phyloP scores from a whole-genome alignment of 2,797 vertebrate species.

The Ispidina picta region DNA sequence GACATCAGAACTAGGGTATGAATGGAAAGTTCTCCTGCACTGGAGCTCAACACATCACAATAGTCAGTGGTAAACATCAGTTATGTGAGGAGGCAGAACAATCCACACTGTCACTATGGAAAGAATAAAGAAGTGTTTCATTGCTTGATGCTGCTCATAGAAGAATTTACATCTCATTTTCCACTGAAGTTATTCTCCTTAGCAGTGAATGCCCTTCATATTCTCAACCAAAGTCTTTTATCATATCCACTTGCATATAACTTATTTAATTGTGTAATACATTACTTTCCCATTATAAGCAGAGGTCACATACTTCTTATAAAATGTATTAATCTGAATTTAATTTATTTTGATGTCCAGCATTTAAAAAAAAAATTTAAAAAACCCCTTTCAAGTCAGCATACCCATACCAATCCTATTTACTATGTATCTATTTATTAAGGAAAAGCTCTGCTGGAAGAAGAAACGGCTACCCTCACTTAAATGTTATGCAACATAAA shows the following conservation, averaged over 20 bases:
- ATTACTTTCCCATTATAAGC: constrained; percentile 19
- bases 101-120: not conserved
- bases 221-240: not conserved
- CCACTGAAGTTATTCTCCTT: not conserved
- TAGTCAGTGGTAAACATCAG: not conserved
- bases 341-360: constrained; percentile 14
- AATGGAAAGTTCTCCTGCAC: not conserved
- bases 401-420: not conserved
- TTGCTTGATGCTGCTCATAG: not conserved
- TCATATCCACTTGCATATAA: not conserved
- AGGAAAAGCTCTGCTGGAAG: not conserved
- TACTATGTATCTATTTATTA: not conserved
- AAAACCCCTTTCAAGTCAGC: not conserved
- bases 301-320: constrained; percentile 14
- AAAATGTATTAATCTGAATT: constrained; percentile 9
- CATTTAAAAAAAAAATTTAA: not conserved
- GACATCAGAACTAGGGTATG: not conserved
- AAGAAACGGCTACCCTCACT: not conserved
- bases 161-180: not conserved
- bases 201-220: not conserved
- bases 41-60: not conserved
- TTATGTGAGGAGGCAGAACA: not conserved
- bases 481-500: not conserved
- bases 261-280: not conserved
- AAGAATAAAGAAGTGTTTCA: not conserved